phyloP scores from a whole-genome alignment of 2,113 vertebrate genomes.

The Grus americana region DNA sequence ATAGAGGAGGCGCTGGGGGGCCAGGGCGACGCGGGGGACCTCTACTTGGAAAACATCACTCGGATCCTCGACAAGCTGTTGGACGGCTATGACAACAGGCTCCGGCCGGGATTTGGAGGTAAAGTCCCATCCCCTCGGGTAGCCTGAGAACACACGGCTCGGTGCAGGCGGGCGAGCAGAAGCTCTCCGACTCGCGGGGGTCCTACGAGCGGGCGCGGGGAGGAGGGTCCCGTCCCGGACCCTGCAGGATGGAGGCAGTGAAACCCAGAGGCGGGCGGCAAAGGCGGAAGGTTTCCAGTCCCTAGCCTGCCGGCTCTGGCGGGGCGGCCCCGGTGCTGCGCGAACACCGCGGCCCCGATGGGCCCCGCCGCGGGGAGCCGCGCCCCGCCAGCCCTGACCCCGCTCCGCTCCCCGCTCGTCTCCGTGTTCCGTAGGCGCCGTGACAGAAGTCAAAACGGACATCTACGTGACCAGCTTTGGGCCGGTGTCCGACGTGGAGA shows the following conservation, averaged over 20 bases:
- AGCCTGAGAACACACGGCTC: not conserved
- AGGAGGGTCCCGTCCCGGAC: not conserved
- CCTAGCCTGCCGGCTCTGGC: not conserved
- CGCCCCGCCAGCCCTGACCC: not conserved
- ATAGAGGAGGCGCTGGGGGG: slow-evolving; percentile 70
- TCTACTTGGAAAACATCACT: slow-evolving; percentile 91
- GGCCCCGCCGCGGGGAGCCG: no score
- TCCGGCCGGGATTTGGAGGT: slow-evolving; percentile 94
- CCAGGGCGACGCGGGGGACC: slow-evolving; percentile 70
- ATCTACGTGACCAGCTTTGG: slow-evolving; percentile 97
- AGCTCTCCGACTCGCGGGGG: not conserved
- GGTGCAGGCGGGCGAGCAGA: not conserved
- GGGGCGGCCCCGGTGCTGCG: not conserved
- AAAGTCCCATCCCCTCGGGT: not conserved
- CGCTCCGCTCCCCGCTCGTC: not conserved
- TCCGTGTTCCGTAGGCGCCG: slow-evolving; percentile 77
- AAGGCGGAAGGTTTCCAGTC: accelerated
- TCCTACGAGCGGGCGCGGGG: not conserved
- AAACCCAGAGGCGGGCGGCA: not conserved
- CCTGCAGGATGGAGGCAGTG: not conserved
- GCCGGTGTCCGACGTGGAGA: slow-evolving; percentile 94
- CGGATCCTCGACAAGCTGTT: slow-evolving; percentile 90
- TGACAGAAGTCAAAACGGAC: slow-evolving; percentile 94
- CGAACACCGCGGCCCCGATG: not conserved
- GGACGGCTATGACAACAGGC: slow-evolving; percentile 94